These are phyloP conservation scores for Gymnothorax javanicus DNA, from an alignment of 2,797 vertebrate genomes.

Conservation along the genomic window DNA sequence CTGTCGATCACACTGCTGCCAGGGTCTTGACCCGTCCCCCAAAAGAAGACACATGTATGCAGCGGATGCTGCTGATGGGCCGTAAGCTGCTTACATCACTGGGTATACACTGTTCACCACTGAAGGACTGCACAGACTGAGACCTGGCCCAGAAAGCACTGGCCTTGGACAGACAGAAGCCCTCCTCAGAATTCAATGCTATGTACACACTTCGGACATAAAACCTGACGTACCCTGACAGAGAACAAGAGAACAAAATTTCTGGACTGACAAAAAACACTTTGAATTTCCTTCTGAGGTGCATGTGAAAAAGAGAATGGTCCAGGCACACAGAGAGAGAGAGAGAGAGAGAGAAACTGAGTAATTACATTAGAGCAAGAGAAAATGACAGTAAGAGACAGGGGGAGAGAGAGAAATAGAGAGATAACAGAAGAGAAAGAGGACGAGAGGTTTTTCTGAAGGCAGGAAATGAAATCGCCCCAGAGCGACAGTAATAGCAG, in stretches of 20 bases:
- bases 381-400: background rate
- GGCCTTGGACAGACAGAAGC: background rate
- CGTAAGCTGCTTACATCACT: background rate
- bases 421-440: background rate
- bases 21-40: background rate
- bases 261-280: no score
- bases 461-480: background rate
- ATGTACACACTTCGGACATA: background rate
- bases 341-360: background rate
- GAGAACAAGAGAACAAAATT: background rate
- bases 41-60: background rate
- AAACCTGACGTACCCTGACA: background rate
- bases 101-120: background rate
- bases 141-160: constrained; percentile 20
- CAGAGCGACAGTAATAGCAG: background rate
- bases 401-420: background rate
- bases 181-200: background rate
- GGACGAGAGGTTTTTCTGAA: background rate
- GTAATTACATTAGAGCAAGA: background rate
- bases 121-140: no score
- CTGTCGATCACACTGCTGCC: background rate
- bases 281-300: no score
- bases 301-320: background rate
- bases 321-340: background rate
- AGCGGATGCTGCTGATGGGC: background rate